Evolutionary conservation across 2,113 vertebrate species (phyloP), one percentile per base, ranked within the genome.

Genomic region (Talpa occidentalis): DNA sequence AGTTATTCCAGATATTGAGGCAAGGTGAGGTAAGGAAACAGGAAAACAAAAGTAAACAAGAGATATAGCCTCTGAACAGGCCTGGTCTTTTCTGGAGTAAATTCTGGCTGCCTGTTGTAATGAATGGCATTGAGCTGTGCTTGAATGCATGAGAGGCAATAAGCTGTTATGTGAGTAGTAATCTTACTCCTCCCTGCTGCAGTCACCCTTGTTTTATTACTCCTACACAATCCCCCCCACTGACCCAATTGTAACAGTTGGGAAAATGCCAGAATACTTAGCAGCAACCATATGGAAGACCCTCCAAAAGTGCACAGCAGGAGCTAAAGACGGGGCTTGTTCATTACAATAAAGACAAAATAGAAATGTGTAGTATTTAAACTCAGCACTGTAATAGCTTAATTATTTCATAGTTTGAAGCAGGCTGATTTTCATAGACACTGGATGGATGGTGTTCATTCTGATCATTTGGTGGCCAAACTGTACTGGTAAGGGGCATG

Each of bases 271-370:
- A 97, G 84, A 96, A 90, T 94, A 82, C 96, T 97, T 96, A 97
- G 92, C 93, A 95, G 97, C 96, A 97, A 96, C 97, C 97, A 97
- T 97, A 97, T 97, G 97, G 96, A 97, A 97, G 94, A 95, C 84
- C 92, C 73, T 88, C 87, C 95, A 90, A 97, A 97, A 97, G 93
- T 96, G 95, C 97, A 96, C 96, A 97, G 96, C 97, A 42, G 96
- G 97, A 97, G 94, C 80, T 92, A 74, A 97, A 96, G 79, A 89
- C 16, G 83, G 86, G 90, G 72, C 77, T 93, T 90, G 80, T 91
- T 97, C 93, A 95, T 97, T 93, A 87, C 94, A 96, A 96, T 97
- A 96, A 97, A 97, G 90, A 94, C 93, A 94, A 96, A 96, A 96
- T 90, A 93, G 92, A 96, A 94, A 97, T 97, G 95, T 83, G 77